phyloP scores from a whole-genome alignment of 2,888 invertebrate genomes.

The Thecophora atra region DNA sequence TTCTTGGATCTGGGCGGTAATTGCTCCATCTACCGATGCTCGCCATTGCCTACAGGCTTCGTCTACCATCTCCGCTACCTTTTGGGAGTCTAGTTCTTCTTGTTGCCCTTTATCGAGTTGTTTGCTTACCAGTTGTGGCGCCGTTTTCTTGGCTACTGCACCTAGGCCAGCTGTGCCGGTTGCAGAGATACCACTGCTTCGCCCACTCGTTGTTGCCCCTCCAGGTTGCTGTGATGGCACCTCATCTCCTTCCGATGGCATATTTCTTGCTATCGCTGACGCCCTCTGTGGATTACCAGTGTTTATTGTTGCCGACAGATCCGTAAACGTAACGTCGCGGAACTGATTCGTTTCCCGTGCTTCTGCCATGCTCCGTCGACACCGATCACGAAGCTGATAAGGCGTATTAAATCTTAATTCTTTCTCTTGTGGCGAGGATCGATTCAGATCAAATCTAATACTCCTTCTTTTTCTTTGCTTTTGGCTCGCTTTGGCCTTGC shows the following conservation, averaged over 20 bases:
- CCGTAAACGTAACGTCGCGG: not conserved
- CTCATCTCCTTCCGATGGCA: not conserved
- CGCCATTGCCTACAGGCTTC: not conserved
- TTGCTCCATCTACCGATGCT: not conserved
- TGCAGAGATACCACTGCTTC: no score
- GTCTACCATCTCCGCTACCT: not conserved
- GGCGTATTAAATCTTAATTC: slow-evolving; percentile 4
- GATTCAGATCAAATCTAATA: not conserved
- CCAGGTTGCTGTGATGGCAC: not conserved
- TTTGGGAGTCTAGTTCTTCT: no score
- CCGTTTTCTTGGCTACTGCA: no score
- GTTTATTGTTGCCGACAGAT: not conserved
- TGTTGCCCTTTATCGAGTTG: no score
- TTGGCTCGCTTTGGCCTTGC: no score
- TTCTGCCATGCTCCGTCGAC: not conserved
- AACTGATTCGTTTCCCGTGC: no score
- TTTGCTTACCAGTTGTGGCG: not conserved
- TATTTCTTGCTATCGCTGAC: not conserved
- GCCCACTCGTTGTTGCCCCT: no score
- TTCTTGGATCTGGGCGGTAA: not conserved
- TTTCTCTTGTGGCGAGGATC: not conserved
- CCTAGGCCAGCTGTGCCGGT: no score
- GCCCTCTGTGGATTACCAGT: not conserved
- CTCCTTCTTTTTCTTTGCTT: not conserved
- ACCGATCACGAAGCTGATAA: not conserved